Percentiles rank a stretch among this genome's conserved stretches.
Evolutionary conservation across 2,113 vertebrate species (phyloP).

Genomic region (Gallinago undulata): DNA sequence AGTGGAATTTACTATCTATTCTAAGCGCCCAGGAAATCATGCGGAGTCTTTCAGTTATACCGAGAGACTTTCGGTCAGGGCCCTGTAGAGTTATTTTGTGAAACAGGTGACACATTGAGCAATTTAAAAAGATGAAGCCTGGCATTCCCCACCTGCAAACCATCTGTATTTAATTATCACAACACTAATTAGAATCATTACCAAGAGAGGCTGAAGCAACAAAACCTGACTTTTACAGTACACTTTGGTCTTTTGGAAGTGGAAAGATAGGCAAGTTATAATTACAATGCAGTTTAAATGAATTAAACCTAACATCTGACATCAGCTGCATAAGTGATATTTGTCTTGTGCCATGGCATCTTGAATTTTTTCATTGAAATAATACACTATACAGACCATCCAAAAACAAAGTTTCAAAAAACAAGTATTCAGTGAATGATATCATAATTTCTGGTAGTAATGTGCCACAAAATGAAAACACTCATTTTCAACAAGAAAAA

Average conservation of each 20-base stretch:
- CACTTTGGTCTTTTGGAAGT: not conserved
- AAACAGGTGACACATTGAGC: not conserved
- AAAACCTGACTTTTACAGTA: not conserved
- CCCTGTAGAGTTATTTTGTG: not conserved
- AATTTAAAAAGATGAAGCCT: not conserved
- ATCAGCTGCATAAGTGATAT: not conserved
- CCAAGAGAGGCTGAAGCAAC: not conserved
- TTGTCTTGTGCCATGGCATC: not conserved
- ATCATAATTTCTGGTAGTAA: slow-evolving; percentile 5
- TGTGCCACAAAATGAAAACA: slow-evolving; percentile 31
- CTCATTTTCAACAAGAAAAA: not conserved
- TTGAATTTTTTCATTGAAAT: not conserved
- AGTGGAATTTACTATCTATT: not conserved
- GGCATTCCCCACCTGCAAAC: slow-evolving; percentile 7
- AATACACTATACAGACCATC: not conserved
- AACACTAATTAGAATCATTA: slow-evolving; percentile 43
- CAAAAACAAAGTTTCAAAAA: not conserved
- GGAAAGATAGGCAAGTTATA: not conserved
- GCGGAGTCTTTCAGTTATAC: not conserved
- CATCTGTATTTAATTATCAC: slow-evolving; percentile 49
- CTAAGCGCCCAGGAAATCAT: not conserved
- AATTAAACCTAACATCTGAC: not conserved
- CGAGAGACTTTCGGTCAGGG: not conserved
- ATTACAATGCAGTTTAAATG: not conserved
- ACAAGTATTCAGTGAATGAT: not conserved